Evolutionary conservation across 2,888 invertebrate species (phyloP), one percentile per base, ranked within the genome.

Genomic region (Marronus borbonicus): DNA sequence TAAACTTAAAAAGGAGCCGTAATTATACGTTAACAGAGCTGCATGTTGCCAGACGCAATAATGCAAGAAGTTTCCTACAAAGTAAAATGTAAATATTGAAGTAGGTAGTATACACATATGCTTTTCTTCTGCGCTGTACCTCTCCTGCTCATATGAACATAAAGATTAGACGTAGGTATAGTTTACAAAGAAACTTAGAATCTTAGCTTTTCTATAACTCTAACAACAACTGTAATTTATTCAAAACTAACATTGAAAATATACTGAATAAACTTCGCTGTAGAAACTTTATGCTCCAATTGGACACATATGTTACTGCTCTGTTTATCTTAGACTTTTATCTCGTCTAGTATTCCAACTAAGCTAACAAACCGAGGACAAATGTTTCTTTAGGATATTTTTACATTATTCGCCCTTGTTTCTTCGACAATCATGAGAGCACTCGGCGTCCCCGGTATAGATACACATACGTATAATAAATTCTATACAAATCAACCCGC

Each of bases 341-440:
- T 55, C 55, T 8, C 8, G n/a, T 8, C n/a, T n/a, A 20, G 55
- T 14, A n/a, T 55, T n/a, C n/a, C 5, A 28, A 12, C 5, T 24
- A 62, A 62, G 31, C 62, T 62, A 62, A 62, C 62, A 62, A 62
- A 62, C 62, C 62, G 14, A 31, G 14, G 28, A 62, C 14, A 31
- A 62, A 62, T 62, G 24, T 62, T 62, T 60, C 28, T 10, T 17
- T 60, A 60, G 60, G 60, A 24, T 24, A 10, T 20, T 60, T 62
- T 31, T 12, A 28, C 1, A 62, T 62, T 62, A 28, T 62, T 28
- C 55, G 55, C 17, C 17, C 31, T 12, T 62, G 7, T 62, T 12
- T 10, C 62, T 3, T 14, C 14, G 28, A 24, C 62, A 62, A 62
- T 44, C 44, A 8, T 8, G 12, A 44, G 44, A 44, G 44, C 44